Evolutionary conservation across 1,140 invertebrate species (phyloP), one percentile per base, ranked within the genome.

Genomic region (Drosophila miranda): DNA sequence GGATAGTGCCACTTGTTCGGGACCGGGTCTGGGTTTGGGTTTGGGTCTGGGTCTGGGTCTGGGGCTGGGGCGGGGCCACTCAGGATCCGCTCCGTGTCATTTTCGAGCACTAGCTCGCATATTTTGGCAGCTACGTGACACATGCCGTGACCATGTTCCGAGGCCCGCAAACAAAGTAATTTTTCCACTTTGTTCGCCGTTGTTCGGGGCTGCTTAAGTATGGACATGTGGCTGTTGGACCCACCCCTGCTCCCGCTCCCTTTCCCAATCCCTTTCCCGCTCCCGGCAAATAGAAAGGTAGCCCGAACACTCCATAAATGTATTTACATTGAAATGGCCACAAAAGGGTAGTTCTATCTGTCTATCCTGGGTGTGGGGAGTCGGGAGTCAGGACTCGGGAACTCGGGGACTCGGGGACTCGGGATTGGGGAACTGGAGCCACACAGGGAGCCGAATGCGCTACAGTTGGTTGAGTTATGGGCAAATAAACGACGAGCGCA

Each of bases 81-180:
- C 34, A 38, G 34, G 34, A 38, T 38, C 34, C 34, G 34, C 11
- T 60, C 63, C 46, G 43, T 73, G 61, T 78, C 66, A 87, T 74
- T 87, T 87, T 78, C 78, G 49, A 50, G 56, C 64, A 87, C 51
- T 87, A 44, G 45, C 46, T 83, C 50, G 62, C 78, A 83, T 83
- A 82, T 83, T 84, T 82, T 70, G 45, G 72, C 60, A 34, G 50
- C 69, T 86, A 86, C 82, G 81, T 87, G 81, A 84, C 80, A 82
- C 74, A 78, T 82, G 70, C 78, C 60, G 63, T 76, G 64, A 74
- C 67, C 66, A 49, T 68, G 69, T 45, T 63, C 41, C 28, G n/a
- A 34, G 48, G 50, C 51, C 62, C 44, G 51, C 61, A 77, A 86
- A 86, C 81, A 86, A 87, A 86, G 78, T 76, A 69, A 78, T 86